Conservation (phyloP, 2,113 vertebrate genomes). For the Epinephelus lanceolatus region DNA sequence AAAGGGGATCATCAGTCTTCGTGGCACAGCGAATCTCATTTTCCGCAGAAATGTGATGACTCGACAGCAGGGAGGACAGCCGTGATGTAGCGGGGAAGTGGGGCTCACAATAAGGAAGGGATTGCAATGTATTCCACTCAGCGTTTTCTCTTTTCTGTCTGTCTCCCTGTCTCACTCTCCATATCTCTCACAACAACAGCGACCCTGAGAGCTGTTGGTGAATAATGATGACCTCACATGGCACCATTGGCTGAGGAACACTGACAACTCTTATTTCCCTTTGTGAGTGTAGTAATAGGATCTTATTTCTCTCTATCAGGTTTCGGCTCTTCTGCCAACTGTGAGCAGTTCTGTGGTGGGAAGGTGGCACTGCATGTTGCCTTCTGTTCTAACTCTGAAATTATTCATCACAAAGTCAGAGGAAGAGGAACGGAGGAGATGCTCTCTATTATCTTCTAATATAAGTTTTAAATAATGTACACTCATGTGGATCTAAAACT, state of each 20-base stretch:
- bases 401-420: conserved; percentile 27
- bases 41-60: conserved; percentile 74
- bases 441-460: neutral
- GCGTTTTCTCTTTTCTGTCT: conserved; percentile 22
- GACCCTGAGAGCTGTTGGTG: conserved; percentile 24
- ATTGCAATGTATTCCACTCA: conserved; percentile 40
- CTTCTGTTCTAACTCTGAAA: conserved; percentile 18
- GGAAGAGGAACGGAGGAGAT: neutral
- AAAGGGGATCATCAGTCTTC: conserved; percentile 73
- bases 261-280: conserved; percentile 43
- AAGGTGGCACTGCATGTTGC: conserved; percentile 11
- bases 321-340: conserved; percentile 32
- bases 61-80: conserved; percentile 51
- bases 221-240: conserved; percentile 60
- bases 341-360: conserved; percentile 26
- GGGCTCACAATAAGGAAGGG: conserved; percentile 36
- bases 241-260: conserved; percentile 31
- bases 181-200: conserved; percentile 8
- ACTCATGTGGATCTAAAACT: neutral
- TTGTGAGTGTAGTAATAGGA: conserved; percentile 45
- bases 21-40: conserved; percentile 67
- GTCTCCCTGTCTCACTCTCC: conserved; percentile 17
- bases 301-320: conserved; percentile 43
- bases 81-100: conserved; percentile 37
- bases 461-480: neutral